A percentile compares a stretch with the other conserved stretches of the same genome.
phyloP scores from a whole-genome alignment of 2,797 vertebrate genomes.

The Sebastes matsubarae region DNA sequence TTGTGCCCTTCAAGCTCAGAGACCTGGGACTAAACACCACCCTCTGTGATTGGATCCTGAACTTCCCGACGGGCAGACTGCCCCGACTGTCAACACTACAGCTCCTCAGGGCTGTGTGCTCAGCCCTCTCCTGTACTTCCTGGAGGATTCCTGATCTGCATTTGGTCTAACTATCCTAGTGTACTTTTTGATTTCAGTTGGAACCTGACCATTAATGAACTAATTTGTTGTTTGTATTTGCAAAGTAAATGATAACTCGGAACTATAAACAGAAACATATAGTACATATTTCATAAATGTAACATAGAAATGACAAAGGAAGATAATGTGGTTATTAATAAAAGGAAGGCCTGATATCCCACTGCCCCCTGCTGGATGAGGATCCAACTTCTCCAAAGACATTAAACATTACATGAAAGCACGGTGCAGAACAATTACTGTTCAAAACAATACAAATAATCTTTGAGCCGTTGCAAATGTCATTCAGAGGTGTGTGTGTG shows the following conservation, averaged over 20 bases:
- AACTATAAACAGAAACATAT: neutral
- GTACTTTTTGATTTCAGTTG: too few species aligned
- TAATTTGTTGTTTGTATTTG: neutral
- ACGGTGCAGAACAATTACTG: slow-evolving; percentile 35
- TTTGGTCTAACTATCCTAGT: too few species aligned
- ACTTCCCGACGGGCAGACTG: too few species aligned
- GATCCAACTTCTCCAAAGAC: neutral
- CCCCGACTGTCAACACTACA: too few species aligned
- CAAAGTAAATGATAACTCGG: neutral
- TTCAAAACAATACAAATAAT: slow-evolving; percentile 49
- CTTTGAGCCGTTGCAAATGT: slow-evolving; percentile 57
- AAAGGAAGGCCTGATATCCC: neutral
- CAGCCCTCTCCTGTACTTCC: too few species aligned
- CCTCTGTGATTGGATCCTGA: too few species aligned
- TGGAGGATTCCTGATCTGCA: too few species aligned
- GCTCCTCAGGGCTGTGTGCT: too few species aligned
- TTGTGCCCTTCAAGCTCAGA: too few species aligned
- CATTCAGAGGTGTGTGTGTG: slow-evolving; percentile 29
- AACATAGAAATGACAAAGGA: neutral
- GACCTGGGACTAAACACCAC: too few species aligned
- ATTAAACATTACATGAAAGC: slow-evolving; percentile 3
- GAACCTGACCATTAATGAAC: too few species aligned
- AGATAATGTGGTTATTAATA: neutral
- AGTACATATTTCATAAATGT: neutral
- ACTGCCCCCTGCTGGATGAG: slow-evolving; percentile 66